Conservation (phyloP, 1,140 invertebrate genomes). For the Diploscapter pachys region DNA sequence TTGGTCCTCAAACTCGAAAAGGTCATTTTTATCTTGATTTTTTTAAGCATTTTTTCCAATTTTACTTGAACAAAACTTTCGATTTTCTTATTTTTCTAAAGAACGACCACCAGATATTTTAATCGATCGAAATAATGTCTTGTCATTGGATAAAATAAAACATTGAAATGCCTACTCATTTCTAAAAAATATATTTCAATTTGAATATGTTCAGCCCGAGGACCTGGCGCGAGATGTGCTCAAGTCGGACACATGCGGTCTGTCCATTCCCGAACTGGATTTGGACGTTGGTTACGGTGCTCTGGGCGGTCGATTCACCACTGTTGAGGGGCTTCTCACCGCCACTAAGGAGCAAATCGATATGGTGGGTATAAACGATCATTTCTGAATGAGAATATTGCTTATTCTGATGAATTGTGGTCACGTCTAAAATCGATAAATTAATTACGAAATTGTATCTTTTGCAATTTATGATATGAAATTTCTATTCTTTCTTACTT, state of each 20-base stretch:
- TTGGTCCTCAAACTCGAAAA: conserved; percentile 74
- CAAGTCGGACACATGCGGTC: conserved; percentile 87
- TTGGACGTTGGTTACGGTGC: conserved; percentile 78
- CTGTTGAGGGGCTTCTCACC: conserved; percentile 75
- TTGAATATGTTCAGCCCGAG: conserved; percentile 57
- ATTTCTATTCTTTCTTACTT: too few species aligned
- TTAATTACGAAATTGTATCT: too few species aligned
- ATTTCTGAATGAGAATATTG: neutral
- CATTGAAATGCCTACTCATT: neutral
- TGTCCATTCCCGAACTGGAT: conserved; percentile 85
- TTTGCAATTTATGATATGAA: too few species aligned
- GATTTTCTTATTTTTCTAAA: conserved; percentile 5
- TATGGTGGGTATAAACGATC: conserved; percentile 8
- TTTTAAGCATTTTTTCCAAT: conserved; percentile 1
- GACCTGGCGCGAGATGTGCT: conserved; percentile 88
- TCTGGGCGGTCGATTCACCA: conserved; percentile 89
- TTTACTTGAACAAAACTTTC: neutral
- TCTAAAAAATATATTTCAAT: neutral
- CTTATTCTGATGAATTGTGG: neutral
- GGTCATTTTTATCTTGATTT: conserved; percentile 43
- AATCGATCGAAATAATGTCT: neutral
- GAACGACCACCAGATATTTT: too few species aligned
- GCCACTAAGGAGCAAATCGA: conserved; percentile 61
- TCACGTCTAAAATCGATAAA: too few species aligned
- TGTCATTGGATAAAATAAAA: too few species aligned